A percentile compares a stretch with the other conserved stretches of the same genome.
phyloP scores from a whole-genome alignment of 2,888 invertebrate genomes.

The Oasisia sp. region DNA sequence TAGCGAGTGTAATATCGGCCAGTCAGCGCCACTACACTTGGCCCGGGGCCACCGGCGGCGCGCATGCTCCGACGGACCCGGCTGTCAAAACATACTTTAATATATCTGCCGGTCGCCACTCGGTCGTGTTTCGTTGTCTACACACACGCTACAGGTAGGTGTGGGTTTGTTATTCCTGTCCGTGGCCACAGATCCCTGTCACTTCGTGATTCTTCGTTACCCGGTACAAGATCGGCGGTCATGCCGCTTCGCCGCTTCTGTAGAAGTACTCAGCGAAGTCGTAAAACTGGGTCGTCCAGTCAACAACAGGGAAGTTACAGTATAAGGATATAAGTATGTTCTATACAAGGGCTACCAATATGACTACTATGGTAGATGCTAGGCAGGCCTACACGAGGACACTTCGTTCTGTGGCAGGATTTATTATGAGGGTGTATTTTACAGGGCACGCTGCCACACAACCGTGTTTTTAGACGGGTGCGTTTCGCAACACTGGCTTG shows the following conservation, averaged over 20 bases:
- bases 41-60: background rate
- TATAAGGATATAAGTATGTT: background rate
- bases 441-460: background rate
- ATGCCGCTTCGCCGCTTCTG: background rate
- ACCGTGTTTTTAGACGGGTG: background rate
- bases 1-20: background rate
- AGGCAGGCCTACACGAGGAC: background rate
- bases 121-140: background rate
- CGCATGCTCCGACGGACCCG: background rate
- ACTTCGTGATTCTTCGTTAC: background rate
- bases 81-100: conserved; percentile 13
- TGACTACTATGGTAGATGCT: background rate
- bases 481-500: background rate
- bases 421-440: background rate
- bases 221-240: background rate
- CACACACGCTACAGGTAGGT: background rate
- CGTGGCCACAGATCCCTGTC: background rate
- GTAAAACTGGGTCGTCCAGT: background rate
- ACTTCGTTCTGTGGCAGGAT: background rate
- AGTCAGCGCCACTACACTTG: background rate
- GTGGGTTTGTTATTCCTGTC: background rate
- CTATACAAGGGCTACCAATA: background rate
- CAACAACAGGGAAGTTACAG: background rate
- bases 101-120: background rate
- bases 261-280: background rate